A percentile compares a stretch with the other conserved stretches of the same genome.
Conservation (phyloP, 2,797 vertebrate species). For the Delichon dasypus region DNA sequence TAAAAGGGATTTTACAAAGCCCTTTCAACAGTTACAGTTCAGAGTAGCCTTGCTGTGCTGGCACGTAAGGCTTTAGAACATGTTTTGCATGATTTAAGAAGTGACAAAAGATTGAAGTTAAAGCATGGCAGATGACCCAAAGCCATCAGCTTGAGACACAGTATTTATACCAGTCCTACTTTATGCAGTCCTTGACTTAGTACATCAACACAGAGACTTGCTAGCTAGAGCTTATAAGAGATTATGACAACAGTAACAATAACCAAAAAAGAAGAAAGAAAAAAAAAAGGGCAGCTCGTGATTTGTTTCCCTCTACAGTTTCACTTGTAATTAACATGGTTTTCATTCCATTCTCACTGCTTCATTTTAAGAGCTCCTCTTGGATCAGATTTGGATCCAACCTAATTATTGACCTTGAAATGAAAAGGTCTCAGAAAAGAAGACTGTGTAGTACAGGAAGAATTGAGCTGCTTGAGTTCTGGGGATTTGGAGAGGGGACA, state of each 20-base stretch:
- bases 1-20: neutral
- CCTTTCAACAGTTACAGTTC: neutral
- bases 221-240: neutral
- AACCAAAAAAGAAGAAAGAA: neutral
- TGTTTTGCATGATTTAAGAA: neutral
- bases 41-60: neutral
- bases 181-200: neutral
- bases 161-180: neutral
- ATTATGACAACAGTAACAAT: neutral
- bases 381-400: neutral
- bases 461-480: neutral
- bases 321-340: neutral
- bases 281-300: neutral
- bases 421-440: neutral
- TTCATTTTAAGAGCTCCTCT: neutral
- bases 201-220: neutral
- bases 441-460: neutral
- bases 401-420: neutral
- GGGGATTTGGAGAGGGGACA: neutral
- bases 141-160: neutral
- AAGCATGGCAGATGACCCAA: neutral
- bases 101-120: neutral
- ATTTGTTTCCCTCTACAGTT: neutral
- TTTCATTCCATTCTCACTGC: neutral
- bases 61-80: neutral